These are phyloP conservation scores for Cydia fagiglandana DNA, from an alignment of 1,140 invertebrate species.

Conservation along the genomic window DNA sequence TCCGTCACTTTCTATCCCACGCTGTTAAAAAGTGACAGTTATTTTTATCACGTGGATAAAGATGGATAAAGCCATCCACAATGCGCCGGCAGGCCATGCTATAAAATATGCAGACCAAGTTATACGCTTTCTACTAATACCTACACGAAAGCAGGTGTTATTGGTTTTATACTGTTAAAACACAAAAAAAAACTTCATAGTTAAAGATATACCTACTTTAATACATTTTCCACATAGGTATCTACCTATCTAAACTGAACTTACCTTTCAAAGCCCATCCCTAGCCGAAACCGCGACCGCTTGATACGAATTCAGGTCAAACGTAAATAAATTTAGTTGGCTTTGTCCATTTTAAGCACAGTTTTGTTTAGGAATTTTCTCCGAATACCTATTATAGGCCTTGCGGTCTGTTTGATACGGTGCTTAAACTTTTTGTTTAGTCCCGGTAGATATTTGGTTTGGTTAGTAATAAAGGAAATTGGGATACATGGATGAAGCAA, in stretches of 20 bases:
- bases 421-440: constrained; percentile 4
- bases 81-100: no score
- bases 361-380: constrained; percentile 26
- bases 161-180: no score
- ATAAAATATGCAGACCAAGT: no score
- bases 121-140: no score
- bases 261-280: background rate
- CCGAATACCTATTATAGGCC: constrained; percentile 5
- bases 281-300: constrained; percentile 14
- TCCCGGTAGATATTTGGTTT: background rate
- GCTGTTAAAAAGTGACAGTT: no score
- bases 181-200: no score
- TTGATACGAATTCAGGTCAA: constrained; percentile 29
- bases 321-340: constrained; percentile 30
- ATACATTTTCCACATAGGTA: no score
- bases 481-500: background rate
- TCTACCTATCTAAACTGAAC: background rate
- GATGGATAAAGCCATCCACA: no score
- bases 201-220: no score
- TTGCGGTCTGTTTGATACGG: constrained; percentile 21
- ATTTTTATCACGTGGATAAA: no score
- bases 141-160: no score
- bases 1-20: no score
- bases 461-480: constrained; percentile 14
- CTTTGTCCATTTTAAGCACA: constrained; percentile 28